Conservation (phyloP, 2,113 vertebrate species). For the Callionymus lyra region DNA sequence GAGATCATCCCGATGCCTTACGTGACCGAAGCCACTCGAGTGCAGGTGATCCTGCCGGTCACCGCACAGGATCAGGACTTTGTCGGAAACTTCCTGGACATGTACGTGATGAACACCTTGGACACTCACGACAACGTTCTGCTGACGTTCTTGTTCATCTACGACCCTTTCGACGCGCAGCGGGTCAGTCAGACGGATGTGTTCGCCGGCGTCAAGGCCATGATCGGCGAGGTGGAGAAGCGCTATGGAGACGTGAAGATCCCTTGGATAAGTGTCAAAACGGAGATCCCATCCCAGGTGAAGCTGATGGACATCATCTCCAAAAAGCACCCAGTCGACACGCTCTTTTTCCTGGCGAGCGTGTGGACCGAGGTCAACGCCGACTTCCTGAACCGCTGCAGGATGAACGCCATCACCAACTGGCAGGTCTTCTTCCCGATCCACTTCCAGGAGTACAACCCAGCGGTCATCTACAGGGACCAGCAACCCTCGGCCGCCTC, state of each 20-base stretch:
- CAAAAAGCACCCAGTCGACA: conserved; percentile 94
- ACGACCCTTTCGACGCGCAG: conserved; percentile 82
- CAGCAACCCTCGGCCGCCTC: conserved; percentile 67
- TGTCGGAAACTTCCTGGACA: conserved; percentile 81
- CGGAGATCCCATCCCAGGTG: conserved; percentile 86
- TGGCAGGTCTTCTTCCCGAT: conserved; percentile 97
- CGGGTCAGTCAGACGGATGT: conserved; percentile 79
- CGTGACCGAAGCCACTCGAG: conserved; percentile 86
- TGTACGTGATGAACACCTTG: conserved; percentile 80
- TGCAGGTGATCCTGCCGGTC: conserved; percentile 89
- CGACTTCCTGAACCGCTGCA: conserved; percentile 88
- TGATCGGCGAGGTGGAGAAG: conserved; percentile 82
- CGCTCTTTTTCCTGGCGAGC: conserved; percentile 82
- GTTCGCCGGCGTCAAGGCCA: conserved; percentile 81
- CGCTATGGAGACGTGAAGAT: conserved; percentile 81
- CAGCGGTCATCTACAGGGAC: conserved; percentile 69
- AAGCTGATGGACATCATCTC: conserved; percentile 96
- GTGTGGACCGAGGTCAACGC: conserved; percentile 85
- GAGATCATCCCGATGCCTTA: conserved; percentile 97
- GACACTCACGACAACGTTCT: conserved; percentile 83
- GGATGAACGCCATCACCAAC: conserved; percentile 92
- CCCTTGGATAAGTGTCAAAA: conserved; percentile 89
- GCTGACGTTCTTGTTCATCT: conserved; percentile 86
- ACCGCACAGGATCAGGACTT: conserved; percentile 72
- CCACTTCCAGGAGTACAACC: conserved; percentile 93